Evolutionary conservation across 2,888 invertebrate species (phyloP).

Genomic region (Halictus quadricinctus): DNA sequence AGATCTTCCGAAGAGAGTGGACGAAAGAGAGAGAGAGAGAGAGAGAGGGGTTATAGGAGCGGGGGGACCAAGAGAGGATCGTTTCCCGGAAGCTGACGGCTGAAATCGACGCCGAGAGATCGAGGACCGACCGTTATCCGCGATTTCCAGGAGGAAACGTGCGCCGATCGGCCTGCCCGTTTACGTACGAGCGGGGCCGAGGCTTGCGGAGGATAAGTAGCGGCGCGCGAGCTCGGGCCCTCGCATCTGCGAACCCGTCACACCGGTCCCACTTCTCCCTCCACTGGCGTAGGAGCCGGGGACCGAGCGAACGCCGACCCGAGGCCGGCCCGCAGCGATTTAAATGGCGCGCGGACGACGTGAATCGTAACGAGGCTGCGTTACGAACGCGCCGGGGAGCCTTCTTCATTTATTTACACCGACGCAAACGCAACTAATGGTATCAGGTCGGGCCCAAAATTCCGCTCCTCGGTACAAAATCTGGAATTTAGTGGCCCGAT

Average conservation of each 20-base stretch:
- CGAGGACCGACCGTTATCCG: conserved; percentile 50
- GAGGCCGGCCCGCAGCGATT: conserved; percentile 30
- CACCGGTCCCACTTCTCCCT: conserved; percentile 78
- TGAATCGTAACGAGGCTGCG: conserved; percentile 26
- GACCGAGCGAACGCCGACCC: neutral
- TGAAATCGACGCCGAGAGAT: conserved; percentile 22
- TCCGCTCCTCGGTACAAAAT: neutral
- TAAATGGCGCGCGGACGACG: conserved; percentile 35
- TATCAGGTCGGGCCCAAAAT: neutral
- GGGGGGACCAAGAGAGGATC: neutral
- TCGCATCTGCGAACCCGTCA: conserved; percentile 81
- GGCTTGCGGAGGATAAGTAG: conserved; percentile 68
- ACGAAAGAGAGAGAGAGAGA: neutral
- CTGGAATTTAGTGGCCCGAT: neutral
- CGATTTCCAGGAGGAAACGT: conserved; percentile 50
- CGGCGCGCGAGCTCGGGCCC: conserved; percentile 63
- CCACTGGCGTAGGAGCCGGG: conserved; percentile 74
- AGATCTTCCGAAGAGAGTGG: neutral
- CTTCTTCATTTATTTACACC: conserved; percentile 10
- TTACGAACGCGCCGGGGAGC: neutral
- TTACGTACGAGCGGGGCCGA: conserved; percentile 69
- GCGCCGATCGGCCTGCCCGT: conserved; percentile 67
- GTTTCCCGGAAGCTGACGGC: neutral
- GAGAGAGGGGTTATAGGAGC: neutral
- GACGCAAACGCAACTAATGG: neutral